A percentile compares a stretch with the other conserved stretches of the same genome.
phyloP scores from a whole-genome alignment of 1,140 invertebrate genomes.

The Macrostomum lignano region DNA sequence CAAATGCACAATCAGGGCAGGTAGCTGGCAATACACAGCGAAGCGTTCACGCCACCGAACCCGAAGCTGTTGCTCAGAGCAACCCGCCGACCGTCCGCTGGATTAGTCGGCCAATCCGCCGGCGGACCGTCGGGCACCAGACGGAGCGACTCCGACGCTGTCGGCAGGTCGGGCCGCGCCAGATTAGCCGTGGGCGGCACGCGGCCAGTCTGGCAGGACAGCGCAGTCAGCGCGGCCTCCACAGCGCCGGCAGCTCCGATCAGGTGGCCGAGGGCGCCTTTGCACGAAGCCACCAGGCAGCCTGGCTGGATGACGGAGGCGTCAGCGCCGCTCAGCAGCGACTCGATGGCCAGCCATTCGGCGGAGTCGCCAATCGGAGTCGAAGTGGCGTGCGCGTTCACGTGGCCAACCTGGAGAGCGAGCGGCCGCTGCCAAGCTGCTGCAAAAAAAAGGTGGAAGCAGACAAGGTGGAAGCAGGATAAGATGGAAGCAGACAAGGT shows the following conservation, averaged over 20 bases:
- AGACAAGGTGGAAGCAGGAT: too few relatives aligned
- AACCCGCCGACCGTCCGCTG: too few relatives aligned
- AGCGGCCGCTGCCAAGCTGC: neutral
- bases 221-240: conserved; percentile 53
- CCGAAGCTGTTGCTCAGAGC: too few relatives aligned
- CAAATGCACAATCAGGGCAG: too few relatives aligned
- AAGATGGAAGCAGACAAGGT: too few relatives aligned
- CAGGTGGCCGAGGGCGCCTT: conserved; percentile 75
- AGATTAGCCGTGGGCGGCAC: conserved; percentile 75
- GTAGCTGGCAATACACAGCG: too few relatives aligned
- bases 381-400: conserved; percentile 93
- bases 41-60: too few relatives aligned
- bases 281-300: conserved; percentile 52
- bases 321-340: conserved; percentile 17
- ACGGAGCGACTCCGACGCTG: too few relatives aligned
- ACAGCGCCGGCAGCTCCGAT: conserved; percentile 74
- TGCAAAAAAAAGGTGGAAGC: conserved; percentile 1
- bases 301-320: conserved; percentile 36
- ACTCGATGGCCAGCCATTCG: conserved; percentile 52
- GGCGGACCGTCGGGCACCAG: too few relatives aligned
- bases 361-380: conserved; percentile 71
- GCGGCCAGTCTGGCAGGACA: conserved; percentile 41
- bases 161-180: conserved; percentile 35
- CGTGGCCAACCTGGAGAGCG: conserved; percentile 39
- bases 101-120: too few relatives aligned